Base-by-base conservation (phyloP, 2,113 vertebrate genomes). In the Gorsachius goisagi region DNA sequence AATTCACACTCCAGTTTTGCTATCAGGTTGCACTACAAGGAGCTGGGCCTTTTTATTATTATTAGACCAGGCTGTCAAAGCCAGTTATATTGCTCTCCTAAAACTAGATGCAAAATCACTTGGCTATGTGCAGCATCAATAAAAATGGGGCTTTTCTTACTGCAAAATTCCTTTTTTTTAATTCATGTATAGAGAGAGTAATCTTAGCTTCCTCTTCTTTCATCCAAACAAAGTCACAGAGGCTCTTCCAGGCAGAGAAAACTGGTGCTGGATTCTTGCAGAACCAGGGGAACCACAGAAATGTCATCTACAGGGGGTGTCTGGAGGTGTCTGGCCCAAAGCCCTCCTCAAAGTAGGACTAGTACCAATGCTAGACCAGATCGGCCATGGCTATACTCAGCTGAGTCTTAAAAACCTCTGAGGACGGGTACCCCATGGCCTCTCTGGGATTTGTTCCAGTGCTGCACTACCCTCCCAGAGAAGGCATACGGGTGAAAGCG, bases 51-150 rank as follows among this genome's bases (percentile, higher is more conserved):
- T 97, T 97, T 97, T 95, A 96, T 96, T 96, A 93, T 85, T 95
- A 96, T 94, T 93, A 97, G 92, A 68, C 47, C 60, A 74, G 50
- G 56, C 89, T 96, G 94, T 95, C 96, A 97, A 89, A 96, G 85
- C 30, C 77, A 83, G 88, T 94, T 96, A 94, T 93, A 97, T 84
- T 92, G 88, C 90, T 92, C 77, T 97, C 94, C 91, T 96, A 97
- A 96, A 98, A 93, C 81, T 76, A 78, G 92, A 95, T 94, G 80
- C 94, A 95, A 92, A 94, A 95, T 89, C 86, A 81, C 89, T 96
- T 82, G 85, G 72, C 45, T 87, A 73, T 62, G 58, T 89, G 68
- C 69, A 92, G 88, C 91, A 83, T 93, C 93, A 85, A 85, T 93
- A 95, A 96, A 93, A 95, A 84, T 9, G 18, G 47, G 66, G 27